Evolutionary conservation across 2,888 invertebrate species (phyloP).

Genomic region (Nomada goodeniana): DNA sequence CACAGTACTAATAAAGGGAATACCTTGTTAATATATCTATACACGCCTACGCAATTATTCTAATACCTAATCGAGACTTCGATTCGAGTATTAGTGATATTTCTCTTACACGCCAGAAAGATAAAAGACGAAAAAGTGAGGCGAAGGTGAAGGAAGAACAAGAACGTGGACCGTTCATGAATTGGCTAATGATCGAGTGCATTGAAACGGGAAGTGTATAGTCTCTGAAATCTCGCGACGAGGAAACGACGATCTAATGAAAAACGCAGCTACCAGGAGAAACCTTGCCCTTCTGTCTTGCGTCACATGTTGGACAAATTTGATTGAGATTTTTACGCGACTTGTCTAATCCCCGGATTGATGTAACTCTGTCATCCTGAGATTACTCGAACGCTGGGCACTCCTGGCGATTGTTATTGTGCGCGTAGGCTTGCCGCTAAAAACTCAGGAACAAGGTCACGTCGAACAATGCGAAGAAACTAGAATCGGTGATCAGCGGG

Average conservation of each 20-base stretch:
- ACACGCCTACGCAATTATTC: too few relatives aligned
- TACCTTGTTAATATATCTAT: too few relatives aligned
- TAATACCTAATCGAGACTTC: too few relatives aligned
- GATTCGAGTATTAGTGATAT: too few relatives aligned
- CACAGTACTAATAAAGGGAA: too few relatives aligned
- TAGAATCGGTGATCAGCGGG: background rate
- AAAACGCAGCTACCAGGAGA: slow-evolving; percentile 27
- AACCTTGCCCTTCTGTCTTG: slow-evolving; percentile 18
- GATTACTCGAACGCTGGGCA: too few relatives aligned
- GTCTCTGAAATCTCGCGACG: slow-evolving; percentile 32
- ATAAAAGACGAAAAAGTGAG: background rate
- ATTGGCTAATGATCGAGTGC: slow-evolving; percentile 52
- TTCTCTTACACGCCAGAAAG: background rate
- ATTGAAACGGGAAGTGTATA: slow-evolving; percentile 40
- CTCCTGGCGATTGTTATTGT: too few relatives aligned
- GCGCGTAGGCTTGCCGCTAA: too few relatives aligned
- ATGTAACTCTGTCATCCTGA: too few relatives aligned
- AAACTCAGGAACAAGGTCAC: too few relatives aligned
- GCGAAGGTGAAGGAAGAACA: slow-evolving; percentile 12
- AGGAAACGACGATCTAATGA: background rate
- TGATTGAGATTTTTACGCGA: slow-evolving; percentile 60
- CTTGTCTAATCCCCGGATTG: too few relatives aligned
- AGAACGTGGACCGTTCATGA: slow-evolving; percentile 57
- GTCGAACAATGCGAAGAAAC: too few relatives aligned
- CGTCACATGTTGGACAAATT: slow-evolving; percentile 66